These are phyloP conservation scores for Orchestes rusci DNA, from an alignment of 2,888 invertebrate genomes.

Conservation along the genomic window DNA sequence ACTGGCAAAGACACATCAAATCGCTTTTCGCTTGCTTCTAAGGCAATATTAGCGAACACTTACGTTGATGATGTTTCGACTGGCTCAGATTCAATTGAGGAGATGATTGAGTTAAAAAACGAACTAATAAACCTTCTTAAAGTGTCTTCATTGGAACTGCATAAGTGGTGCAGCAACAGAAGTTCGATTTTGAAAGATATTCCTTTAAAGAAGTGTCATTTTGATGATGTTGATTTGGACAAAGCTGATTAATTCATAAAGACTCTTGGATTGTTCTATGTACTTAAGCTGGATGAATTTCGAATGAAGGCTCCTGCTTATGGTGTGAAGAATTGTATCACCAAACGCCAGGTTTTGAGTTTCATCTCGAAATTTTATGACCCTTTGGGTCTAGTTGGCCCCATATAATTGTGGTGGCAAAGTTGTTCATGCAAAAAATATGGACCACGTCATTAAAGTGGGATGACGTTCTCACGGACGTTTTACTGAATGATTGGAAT, in stretches of 20 bases:
- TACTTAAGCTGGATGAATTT: conserved; percentile 4
- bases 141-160: conserved; percentile 8
- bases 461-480: conserved; percentile 10
- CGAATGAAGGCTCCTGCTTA: neutral
- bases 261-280: conserved; percentile 8
- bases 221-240: conserved; percentile 5
- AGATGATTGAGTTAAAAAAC: neutral
- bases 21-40: conserved; percentile 15
- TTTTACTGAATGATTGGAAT: conserved; percentile 7
- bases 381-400: conserved; percentile 10
- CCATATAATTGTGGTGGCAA: conserved; percentile 3
- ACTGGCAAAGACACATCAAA: conserved; percentile 13
- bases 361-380: conserved; percentile 10
- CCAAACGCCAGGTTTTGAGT: conserved; percentile 10
- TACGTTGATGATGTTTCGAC: conserved; percentile 22
- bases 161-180: conserved; percentile 19
- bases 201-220: conserved; percentile 3
- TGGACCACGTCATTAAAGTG: conserved; percentile 7
- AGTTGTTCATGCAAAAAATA: conserved; percentile 9
- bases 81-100: neutral
- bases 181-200: conserved; percentile 7
- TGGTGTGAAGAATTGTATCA: neutral
- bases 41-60: conserved; percentile 11
- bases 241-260: conserved; percentile 5
- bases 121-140: conserved; percentile 1